Evolutionary conservation across 2,113 vertebrate genomes (phyloP).

Genomic region (Tragelaphus strepsiceros): DNA sequence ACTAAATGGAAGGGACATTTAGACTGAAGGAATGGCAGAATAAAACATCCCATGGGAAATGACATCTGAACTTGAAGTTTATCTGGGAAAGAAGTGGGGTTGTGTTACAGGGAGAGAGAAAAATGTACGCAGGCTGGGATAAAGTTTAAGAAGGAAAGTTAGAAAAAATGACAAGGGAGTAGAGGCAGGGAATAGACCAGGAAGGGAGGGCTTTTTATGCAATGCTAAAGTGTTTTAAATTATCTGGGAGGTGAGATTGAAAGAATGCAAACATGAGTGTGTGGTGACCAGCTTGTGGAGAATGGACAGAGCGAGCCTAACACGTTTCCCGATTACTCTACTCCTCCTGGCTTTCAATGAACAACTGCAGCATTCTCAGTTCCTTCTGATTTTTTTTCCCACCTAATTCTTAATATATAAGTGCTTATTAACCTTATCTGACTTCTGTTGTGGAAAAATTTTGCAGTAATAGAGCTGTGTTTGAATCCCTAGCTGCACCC

Average conservation of each 20-base stretch:
- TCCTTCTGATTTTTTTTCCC: background rate
- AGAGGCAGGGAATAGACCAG: background rate
- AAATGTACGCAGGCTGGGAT: background rate
- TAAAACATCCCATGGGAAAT: background rate
- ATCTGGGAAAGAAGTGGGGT: background rate
- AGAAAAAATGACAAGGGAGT: background rate
- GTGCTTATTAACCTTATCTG: background rate
- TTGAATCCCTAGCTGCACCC: background rate
- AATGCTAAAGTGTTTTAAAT: background rate
- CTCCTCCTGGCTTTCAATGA: background rate
- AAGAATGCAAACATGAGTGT: background rate
- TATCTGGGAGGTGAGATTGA: background rate
- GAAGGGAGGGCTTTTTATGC: background rate
- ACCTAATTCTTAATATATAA: background rate
- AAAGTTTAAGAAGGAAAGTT: background rate
- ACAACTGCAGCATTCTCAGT: background rate
- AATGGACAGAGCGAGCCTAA: background rate
- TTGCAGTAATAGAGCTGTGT: background rate
- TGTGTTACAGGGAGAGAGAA: background rate
- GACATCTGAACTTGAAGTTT: background rate
- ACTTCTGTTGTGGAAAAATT: background rate
- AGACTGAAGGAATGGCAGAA: background rate
- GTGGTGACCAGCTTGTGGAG: background rate
- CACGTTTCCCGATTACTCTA: background rate
- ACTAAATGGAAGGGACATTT: background rate